Base-by-base conservation (phyloP, 2,113 vertebrate genomes). In the Mesitornis unicolor region DNA sequence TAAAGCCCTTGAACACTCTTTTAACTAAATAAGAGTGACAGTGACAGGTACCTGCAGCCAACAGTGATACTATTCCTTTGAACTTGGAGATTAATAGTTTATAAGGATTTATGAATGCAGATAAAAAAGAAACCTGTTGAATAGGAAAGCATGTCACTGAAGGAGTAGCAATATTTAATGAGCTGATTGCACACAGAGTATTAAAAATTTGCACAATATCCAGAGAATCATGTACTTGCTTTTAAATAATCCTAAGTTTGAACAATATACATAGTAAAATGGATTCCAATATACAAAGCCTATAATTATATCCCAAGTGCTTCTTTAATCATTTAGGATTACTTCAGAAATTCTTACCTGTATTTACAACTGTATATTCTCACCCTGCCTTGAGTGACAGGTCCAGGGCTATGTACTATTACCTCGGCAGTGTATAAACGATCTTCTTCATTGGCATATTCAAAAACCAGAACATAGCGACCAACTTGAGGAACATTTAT, bases 311-410 rank as follows among this genome's bases (percentile, higher is more conserved):
- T 35, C 40, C 33, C 16, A 54, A 64, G 59, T 36, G 26, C 17
- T 76, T 69, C 26, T 63, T 80, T 47, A 54, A 79, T 45, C 0
- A 35, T 50, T 71, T 36, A 59, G 10, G 15, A 42, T 54, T 75
- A 53, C 40, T 54, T 69, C 33, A 54, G 31, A 84, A 36, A n/a
- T 28, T 61, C 36, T 96, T 95, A 99, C 99, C 99, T 99, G 97
- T 99, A 99, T 75, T 98, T 97, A 95, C 99, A 99, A 84, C 98
- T 99, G 96, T 99, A 99, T 94, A 99, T 96, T 95, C 98, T 98
- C 81, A 98, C 98, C 93, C 95, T 98, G 74, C 98, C 98, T 25
- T 90, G 94, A 60, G 95, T 93, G n/a, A 92, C 91, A 40, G 95
- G 95, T 43, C 88, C 96, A 3, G 95, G 69, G 36, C 97, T 98